These are phyloP conservation scores for Beaufortia kweichowensis DNA, from an alignment of 2,113 vertebrate species.

Conservation along the genomic window DNA sequence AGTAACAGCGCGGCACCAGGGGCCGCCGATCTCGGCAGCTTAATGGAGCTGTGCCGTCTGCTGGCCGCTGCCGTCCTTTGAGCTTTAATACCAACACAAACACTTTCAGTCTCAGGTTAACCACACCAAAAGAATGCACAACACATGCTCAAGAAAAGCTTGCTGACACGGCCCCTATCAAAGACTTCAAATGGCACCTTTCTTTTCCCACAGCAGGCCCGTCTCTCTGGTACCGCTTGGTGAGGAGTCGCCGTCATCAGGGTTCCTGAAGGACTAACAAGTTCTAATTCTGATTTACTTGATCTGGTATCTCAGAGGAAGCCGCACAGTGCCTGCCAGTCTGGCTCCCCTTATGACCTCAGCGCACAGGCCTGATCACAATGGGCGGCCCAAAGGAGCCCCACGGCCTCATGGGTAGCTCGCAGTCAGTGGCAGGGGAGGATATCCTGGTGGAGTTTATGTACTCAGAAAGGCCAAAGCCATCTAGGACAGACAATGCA, in stretches of 20 bases:
- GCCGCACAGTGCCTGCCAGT: conserved; percentile 78
- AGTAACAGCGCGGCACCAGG: conserved; percentile 64
- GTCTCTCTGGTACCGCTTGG: conserved; percentile 47
- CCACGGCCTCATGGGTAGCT: conserved; percentile 63
- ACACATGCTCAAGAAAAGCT: conserved; percentile 33
- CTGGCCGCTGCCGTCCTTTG: conserved; percentile 53
- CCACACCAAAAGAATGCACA: conserved; percentile 59
- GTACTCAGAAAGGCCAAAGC: conserved; percentile 62
- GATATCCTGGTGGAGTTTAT: conserved; percentile 72
- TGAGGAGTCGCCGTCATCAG: conserved; percentile 65
- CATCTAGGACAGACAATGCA: conserved; percentile 59
- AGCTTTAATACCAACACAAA: conserved; percentile 58
- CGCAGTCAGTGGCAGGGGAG: conserved; percentile 66
- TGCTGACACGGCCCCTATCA: conserved; percentile 42
- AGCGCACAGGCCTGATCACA: conserved; percentile 70
- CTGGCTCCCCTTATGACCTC: conserved; percentile 77
- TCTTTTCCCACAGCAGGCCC: conserved; percentile 31
- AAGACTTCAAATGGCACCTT: conserved; percentile 47
- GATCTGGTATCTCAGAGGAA: conserved; percentile 81
- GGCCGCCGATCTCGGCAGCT: conserved; percentile 61
- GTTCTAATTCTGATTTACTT: conserved; percentile 77
- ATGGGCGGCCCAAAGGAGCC: conserved; percentile 69
- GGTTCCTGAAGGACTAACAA: conserved; percentile 69
- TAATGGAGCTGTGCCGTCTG: conserved; percentile 66
- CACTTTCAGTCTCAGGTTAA: conserved; percentile 65